Conservation (phyloP, 2,113 vertebrate genomes). For the Amphiprion ocellaris region DNA sequence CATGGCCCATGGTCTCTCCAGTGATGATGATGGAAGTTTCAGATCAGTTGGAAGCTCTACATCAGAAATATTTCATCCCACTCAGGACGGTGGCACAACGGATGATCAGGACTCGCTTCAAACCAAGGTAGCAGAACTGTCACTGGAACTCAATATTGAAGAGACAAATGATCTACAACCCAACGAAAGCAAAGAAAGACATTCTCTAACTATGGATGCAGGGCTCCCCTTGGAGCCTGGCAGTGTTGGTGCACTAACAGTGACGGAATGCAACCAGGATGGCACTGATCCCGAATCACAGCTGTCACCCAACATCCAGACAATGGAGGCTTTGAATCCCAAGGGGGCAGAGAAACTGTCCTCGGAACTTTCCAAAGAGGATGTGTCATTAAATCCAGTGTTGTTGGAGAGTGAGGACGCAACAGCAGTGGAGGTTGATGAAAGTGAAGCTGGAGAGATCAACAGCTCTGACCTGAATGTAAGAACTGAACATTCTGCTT, state of each 20-base stretch:
- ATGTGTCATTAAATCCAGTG: background rate
- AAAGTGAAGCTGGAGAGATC: constrained; percentile 2
- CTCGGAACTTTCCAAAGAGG: constrained; percentile 41
- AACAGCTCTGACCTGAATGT: constrained; percentile 13
- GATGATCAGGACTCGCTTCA: constrained; percentile 33
- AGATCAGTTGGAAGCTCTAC: constrained; percentile 68
- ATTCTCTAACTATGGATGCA: constrained; percentile 6
- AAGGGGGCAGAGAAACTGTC: constrained; percentile 31
- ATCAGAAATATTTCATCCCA: constrained; percentile 66
- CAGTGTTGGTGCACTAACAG: background rate
- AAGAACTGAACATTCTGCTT: constrained; percentile 7
- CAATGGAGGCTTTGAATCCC: constrained; percentile 41
- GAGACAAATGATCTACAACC: background rate
- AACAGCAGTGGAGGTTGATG: background rate
- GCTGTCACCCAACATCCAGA: constrained; percentile 29
- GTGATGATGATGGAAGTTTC: constrained; percentile 73
- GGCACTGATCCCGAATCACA: constrained; percentile 44
- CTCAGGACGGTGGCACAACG: background rate
- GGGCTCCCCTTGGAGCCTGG: constrained; percentile 21
- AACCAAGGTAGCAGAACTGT: background rate
- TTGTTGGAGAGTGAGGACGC: constrained; percentile 2
- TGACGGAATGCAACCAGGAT: constrained; percentile 18
- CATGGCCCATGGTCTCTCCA: constrained; percentile 35
- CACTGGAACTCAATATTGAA: constrained; percentile 3
- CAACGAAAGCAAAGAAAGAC: background rate